Percentiles rank a stretch among this genome's conserved stretches.
These are phyloP conservation scores for Onychostruthus taczanowskii DNA, from an alignment of 2,113 vertebrate species.

Conservation along the genomic window DNA sequence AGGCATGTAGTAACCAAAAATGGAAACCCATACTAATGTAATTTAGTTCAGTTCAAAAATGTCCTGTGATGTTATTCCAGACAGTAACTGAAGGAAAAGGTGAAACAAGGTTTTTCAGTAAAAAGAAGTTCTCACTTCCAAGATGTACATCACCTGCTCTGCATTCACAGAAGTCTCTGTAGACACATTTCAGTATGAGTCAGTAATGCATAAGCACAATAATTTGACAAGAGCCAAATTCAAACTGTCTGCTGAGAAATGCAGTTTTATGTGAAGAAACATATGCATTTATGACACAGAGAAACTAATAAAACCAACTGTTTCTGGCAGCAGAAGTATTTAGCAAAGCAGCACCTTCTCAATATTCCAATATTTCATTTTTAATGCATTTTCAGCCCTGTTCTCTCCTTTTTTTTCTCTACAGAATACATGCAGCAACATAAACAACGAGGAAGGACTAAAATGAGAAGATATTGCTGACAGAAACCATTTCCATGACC, in stretches of 20 bases:
- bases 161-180: not conserved
- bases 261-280: not conserved
- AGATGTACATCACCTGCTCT: not conserved
- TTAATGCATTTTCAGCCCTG: not conserved
- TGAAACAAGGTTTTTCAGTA: not conserved
- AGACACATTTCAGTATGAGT: not conserved
- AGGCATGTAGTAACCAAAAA: not conserved
- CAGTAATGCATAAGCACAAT: not conserved
- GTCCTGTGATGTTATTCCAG: not conserved
- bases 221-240: not conserved
- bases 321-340: not conserved
- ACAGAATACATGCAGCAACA: not conserved
- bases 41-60: not conserved
- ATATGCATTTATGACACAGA: not conserved
- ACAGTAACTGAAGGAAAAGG: not conserved
- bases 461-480: not conserved
- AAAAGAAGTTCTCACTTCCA: not conserved
- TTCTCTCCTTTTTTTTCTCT: not conserved
- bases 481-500: not conserved
- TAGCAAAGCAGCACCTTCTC: not conserved
- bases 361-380: not conserved
- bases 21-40: not conserved
- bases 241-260: not conserved
- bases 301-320: not conserved
- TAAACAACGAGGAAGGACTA: not conserved